Base-by-base conservation (phyloP, 2,888 invertebrate species). In the Diarsia brunnea region DNA sequence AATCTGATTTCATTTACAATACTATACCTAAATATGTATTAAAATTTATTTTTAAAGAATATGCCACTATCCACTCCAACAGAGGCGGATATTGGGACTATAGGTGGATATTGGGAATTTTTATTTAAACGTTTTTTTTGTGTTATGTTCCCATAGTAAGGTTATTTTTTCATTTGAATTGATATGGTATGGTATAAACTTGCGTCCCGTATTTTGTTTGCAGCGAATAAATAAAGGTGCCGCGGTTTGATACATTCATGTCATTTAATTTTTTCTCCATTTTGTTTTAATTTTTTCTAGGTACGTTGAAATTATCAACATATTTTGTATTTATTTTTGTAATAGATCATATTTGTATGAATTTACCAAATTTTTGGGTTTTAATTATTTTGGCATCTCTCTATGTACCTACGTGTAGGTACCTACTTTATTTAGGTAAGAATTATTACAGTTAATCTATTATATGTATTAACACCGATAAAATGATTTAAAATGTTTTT, bases 311-410 rank as follows among this genome's bases (percentile, higher is more conserved):
- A 69, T 45, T 47, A 21, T 51, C 14, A 11, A 24, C 0, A 60
- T 38, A 38, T 38, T 49, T 49, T 49, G 7, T n/a, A 7, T 38
- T 38, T 38, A 4, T 38, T 38, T 38, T 38, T 7, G 38, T 38
- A 38, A 38, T 38, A 38, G 38, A 38, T 38, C n/a, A n/a, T n/a
- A 4, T 38, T 38, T 38, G 38, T 8, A 38, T 38, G 38, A 38
- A n/a, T 45, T 51, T 64, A 43, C 1, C 43, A 63, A 19, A 53
- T 51, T 61, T 73, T 43, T 64, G 24, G 16, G 7, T 68, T 31
- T 67, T 38, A 27, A 31, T 85, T 64, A 71, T 69, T 83, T 82
- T 78, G 71, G 82, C 81, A 81, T 78, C 80, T 87, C 84, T 71
- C 84, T 84, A 73, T 71, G 72, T 77, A 77, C 47, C 69, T 72